Conservation (phyloP, 2,888 invertebrate species). For the Meandrusa payeni region DNA sequence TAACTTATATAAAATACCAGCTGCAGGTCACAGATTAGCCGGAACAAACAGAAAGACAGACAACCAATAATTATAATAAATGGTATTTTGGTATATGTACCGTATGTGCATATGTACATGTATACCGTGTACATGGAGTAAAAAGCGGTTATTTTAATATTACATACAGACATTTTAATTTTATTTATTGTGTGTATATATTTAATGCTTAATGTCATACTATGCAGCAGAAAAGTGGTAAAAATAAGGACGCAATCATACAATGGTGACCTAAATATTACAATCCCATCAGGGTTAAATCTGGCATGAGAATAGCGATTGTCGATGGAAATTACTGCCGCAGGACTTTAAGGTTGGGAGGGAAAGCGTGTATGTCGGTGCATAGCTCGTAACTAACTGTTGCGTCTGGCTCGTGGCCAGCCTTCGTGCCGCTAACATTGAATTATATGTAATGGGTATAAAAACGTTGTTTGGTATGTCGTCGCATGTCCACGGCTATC, state of each 20-base stretch:
- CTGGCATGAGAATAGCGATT: conserved; percentile 1
- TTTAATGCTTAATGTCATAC: too few species aligned
- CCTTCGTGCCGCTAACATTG: conserved; percentile 29
- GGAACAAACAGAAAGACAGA: too few species aligned
- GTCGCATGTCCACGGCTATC: conserved; percentile 14
- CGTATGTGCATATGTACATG: too few species aligned
- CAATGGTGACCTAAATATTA: conserved; percentile 7
- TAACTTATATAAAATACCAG: too few species aligned
- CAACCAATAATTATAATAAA: too few species aligned
- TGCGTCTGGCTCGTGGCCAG: conserved; percentile 35
- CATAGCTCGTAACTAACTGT: conserved; percentile 32
- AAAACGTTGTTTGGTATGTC: conserved; percentile 28
- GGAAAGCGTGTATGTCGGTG: conserved; percentile 23
- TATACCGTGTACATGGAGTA: too few species aligned
- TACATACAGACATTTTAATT: too few species aligned
- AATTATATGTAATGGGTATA: conserved; percentile 34
- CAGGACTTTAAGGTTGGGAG: neutral
- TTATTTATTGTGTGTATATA: too few species aligned
- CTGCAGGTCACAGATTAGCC: too few species aligned
- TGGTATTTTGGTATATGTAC: too few species aligned
- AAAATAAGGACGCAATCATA: neutral
- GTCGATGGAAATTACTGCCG: conserved; percentile 5
- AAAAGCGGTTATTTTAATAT: too few species aligned
- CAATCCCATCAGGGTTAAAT: conserved; percentile 11
- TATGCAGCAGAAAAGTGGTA: too few species aligned